A percentile compares a stretch with the other conserved stretches of the same genome.
Evolutionary conservation across 2,113 vertebrate genomes (phyloP).

Genomic region (Furnarius figulus): DNA sequence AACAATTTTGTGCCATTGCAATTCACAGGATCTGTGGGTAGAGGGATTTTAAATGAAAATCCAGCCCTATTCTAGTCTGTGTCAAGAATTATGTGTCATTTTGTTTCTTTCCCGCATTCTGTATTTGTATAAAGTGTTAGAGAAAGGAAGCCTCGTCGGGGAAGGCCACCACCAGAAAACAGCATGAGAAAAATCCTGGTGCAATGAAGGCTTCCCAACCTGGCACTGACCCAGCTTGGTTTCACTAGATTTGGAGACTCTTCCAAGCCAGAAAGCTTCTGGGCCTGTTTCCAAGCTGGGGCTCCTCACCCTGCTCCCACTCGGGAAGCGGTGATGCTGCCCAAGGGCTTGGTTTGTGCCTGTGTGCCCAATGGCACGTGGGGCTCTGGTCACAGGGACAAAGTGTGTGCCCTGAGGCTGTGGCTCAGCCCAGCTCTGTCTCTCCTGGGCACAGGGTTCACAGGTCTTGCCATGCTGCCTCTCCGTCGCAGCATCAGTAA

Average conservation of each 20-base stretch:
- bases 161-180: background rate
- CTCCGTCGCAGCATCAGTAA: background rate
- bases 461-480: fast-evolving
- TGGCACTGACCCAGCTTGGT: background rate
- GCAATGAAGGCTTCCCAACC: background rate
- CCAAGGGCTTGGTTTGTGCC: background rate
- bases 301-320: too few relatives aligned
- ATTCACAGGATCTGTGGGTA: constrained; percentile 37
- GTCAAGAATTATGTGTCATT: constrained; percentile 28
- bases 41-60: constrained; percentile 57
- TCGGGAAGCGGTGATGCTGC: fast-evolving
- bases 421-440: background rate
- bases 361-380: fast-evolving
- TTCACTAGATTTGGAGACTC: background rate
- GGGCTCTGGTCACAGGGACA: too few relatives aligned
- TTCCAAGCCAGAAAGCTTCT: background rate
- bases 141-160: background rate
- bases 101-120: constrained; percentile 2
- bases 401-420: background rate
- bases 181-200: background rate
- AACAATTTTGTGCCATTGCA: constrained; percentile 62
- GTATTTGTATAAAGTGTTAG: background rate
- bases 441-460: background rate
- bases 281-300: background rate
- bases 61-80: constrained; percentile 18